A percentile compares a stretch with the other conserved stretches of the same genome.
These are phyloP conservation scores for Nysson spinosus DNA, from an alignment of 2,888 invertebrate species.

Conservation along the genomic window DNA sequence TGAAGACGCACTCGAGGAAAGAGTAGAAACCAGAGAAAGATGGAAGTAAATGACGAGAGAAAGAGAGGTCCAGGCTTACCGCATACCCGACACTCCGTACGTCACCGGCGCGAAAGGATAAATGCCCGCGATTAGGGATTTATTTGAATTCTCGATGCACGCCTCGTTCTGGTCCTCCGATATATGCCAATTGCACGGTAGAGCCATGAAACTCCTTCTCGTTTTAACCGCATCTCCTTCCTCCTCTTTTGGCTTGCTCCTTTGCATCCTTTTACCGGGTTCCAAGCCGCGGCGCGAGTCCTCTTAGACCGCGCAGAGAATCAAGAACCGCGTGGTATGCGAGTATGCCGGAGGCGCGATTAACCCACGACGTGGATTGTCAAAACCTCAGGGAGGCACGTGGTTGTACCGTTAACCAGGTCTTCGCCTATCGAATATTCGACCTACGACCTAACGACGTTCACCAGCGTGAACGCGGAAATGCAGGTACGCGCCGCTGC, in stretches of 20 bases:
- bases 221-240: too few relatives aligned
- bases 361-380: conserved; percentile 55
- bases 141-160: conserved; percentile 68
- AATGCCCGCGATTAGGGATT: conserved; percentile 71
- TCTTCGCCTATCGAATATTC: conserved; percentile 62
- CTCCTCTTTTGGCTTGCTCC: too few relatives aligned
- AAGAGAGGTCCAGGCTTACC: conserved; percentile 31
- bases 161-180: conserved; percentile 23
- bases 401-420: conserved; percentile 59
- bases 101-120: conserved; percentile 57
- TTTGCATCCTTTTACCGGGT: too few relatives aligned
- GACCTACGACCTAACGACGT: conserved; percentile 55
- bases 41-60: not conserved
- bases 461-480: conserved; percentile 58
- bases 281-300: not conserved
- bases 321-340: conserved; percentile 41
- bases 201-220: too few relatives aligned
- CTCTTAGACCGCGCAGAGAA: not conserved
- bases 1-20: conserved; percentile 50
- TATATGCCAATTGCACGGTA: conserved; percentile 28
- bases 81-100: conserved; percentile 52
- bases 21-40: not conserved
- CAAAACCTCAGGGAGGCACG: conserved; percentile 58
- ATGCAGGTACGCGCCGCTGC: conserved; percentile 32
- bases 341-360: conserved; percentile 41